Evolutionary conservation across 2,797 vertebrate genomes (phyloP).

Genomic region (Crax fasciolata): DNA sequence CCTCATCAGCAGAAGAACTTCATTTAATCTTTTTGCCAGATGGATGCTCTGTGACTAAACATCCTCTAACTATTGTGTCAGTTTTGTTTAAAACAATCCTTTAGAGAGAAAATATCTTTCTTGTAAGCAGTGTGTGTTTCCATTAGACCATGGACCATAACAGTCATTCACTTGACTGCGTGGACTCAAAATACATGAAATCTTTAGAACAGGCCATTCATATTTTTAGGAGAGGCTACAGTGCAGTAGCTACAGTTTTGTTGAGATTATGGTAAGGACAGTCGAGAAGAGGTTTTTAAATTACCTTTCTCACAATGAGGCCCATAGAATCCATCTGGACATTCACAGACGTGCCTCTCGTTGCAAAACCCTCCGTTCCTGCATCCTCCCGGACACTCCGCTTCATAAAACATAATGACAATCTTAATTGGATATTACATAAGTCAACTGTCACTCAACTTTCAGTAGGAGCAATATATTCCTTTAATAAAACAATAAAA

Average conservation of each 20-base stretch:
- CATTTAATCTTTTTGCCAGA: conserved; percentile 57
- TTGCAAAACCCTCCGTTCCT: conserved; percentile 91
- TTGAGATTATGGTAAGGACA: neutral
- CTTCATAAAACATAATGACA: conserved; percentile 81
- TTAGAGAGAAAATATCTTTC: conserved; percentile 32
- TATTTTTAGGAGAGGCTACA: neutral
- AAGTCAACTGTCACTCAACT: neutral
- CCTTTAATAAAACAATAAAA: neutral
- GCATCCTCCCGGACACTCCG: conserved; percentile 91
- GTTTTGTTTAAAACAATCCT: neutral
- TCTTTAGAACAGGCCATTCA: conserved; percentile 27
- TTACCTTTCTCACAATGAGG: conserved; percentile 93
- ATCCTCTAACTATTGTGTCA: neutral
- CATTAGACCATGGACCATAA: neutral
- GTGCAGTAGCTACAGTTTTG: neutral
- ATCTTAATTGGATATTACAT: neutral
- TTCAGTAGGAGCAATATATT: neutral
- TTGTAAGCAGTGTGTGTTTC: conserved; percentile 1
- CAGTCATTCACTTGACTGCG: neutral
- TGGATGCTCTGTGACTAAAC: conserved; percentile 16
- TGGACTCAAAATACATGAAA: neutral
- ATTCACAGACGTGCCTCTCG: conserved; percentile 89
- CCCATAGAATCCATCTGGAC: conserved; percentile 91
- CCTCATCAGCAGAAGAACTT: conserved; percentile 57
- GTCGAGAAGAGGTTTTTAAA: neutral